These are phyloP conservation scores for Latrodectus geometricus DNA, from an alignment of 1,140 invertebrate species.

Conservation along the genomic window DNA sequence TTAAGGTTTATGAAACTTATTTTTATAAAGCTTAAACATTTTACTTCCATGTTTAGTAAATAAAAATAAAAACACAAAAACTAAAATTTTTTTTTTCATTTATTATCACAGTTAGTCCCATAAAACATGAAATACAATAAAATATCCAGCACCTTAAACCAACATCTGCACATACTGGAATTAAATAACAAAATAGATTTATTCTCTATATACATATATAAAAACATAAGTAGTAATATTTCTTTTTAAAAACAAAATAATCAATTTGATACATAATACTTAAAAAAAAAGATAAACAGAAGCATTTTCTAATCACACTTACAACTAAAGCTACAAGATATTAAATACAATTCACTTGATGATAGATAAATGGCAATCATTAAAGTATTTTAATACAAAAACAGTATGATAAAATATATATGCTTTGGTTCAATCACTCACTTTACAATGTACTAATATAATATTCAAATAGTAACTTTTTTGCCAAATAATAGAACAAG, in stretches of 20 bases:
- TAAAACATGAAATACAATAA: neutral
- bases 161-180: neutral
- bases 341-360: neutral
- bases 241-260: neutral
- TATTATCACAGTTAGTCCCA: neutral
- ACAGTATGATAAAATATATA: neutral
- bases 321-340: neutral
- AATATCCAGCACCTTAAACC: neutral
- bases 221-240: neutral
- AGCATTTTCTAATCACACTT: neutral
- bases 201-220: neutral
- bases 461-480: no score
- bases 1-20: no score
- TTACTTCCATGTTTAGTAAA: no score
- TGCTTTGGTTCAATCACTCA: no score
- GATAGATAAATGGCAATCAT: neutral
- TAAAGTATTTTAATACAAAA: neutral
- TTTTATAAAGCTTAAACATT: no score
- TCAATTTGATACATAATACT: neutral
- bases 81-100: neutral
- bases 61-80: no score
- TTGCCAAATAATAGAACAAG: no score
- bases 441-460: no score
- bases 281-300: neutral
- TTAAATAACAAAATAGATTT: neutral